Percentiles rank a stretch among this genome's conserved stretches.
These are phyloP conservation scores for Macrotis lagotis DNA, from an alignment of 2,113 vertebrate genomes.

Conservation along the genomic window DNA sequence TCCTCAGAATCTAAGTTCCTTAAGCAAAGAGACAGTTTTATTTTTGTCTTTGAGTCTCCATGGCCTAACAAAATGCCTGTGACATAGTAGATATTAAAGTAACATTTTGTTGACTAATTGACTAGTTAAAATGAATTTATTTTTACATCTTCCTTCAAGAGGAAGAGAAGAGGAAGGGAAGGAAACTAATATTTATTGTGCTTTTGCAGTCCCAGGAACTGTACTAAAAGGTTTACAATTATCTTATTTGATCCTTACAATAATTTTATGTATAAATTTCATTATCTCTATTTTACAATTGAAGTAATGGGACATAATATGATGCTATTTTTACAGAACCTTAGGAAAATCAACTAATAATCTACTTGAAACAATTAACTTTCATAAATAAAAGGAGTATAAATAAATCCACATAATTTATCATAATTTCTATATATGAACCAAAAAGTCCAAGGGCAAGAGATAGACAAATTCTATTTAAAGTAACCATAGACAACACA, in stretches of 20 bases:
- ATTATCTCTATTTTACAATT: background rate
- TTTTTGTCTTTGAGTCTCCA: background rate
- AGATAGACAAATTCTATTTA: too few relatives aligned
- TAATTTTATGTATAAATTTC: background rate
- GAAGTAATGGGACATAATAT: too few relatives aligned
- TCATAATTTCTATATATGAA: too few relatives aligned
- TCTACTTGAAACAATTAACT: too few relatives aligned
- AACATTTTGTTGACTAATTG: slow-evolving; percentile 25
- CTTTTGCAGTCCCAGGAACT: background rate
- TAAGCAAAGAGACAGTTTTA: background rate
- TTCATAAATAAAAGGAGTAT: too few relatives aligned
- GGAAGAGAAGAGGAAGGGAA: background rate
- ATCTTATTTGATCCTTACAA: background rate
- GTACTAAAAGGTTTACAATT: too few relatives aligned
- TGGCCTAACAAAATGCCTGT: background rate
- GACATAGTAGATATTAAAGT: background rate
- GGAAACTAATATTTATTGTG: background rate
- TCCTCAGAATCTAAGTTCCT: slow-evolving; percentile 3
- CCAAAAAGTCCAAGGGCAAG: too few relatives aligned
- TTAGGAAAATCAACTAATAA: too few relatives aligned
- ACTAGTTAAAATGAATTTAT: background rate
- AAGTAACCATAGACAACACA: too few relatives aligned
- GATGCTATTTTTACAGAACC: too few relatives aligned
- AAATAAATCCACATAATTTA: too few relatives aligned
- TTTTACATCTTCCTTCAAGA: background rate